Conservation (phyloP, 2,797 vertebrate genomes). For the Intellagama lesueurii region DNA sequence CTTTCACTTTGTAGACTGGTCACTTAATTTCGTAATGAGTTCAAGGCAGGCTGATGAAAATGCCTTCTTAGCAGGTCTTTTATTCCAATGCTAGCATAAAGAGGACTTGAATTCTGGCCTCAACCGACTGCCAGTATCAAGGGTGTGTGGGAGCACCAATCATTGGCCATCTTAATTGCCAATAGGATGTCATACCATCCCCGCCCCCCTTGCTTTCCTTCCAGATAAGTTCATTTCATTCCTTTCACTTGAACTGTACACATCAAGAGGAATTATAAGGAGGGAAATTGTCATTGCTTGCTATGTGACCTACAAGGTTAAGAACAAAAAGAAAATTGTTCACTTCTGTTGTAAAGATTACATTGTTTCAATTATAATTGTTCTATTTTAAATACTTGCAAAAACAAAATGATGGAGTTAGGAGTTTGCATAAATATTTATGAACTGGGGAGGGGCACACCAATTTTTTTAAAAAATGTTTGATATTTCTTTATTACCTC, state of each 20-base stretch:
- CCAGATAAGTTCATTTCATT: slow-evolving; percentile 22
- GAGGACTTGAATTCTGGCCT: slow-evolving; percentile 44
- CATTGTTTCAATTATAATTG: slow-evolving; percentile 56
- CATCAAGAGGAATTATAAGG: slow-evolving; percentile 5
- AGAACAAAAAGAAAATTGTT: slow-evolving; percentile 18
- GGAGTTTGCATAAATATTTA: slow-evolving; percentile 66
- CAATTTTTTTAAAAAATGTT: slow-evolving; percentile 53
- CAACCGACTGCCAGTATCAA: slow-evolving; percentile 62
- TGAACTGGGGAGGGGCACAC: slow-evolving; percentile 57
- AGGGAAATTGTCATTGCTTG: not conserved
- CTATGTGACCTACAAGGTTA: not conserved
- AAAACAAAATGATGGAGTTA: slow-evolving; percentile 51
- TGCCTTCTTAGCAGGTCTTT: slow-evolving; percentile 5
- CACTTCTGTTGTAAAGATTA: slow-evolving; percentile 58
- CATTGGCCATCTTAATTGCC: slow-evolving; percentile 55
- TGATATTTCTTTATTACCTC: slow-evolving; percentile 78
- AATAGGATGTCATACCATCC: not conserved
- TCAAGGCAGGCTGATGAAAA: slow-evolving; percentile 29
- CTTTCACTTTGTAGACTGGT: slow-evolving; percentile 1
- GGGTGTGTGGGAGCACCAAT: slow-evolving; percentile 40
- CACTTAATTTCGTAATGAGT: slow-evolving; percentile 5
- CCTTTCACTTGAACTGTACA: not conserved
- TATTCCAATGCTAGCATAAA: slow-evolving; percentile 39
- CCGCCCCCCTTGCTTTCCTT: slow-evolving; percentile 3
- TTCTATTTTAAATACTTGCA: slow-evolving; percentile 68